Evolutionary conservation across 2,797 vertebrate species (phyloP).

Genomic region (Hozukius guyotensis): DNA sequence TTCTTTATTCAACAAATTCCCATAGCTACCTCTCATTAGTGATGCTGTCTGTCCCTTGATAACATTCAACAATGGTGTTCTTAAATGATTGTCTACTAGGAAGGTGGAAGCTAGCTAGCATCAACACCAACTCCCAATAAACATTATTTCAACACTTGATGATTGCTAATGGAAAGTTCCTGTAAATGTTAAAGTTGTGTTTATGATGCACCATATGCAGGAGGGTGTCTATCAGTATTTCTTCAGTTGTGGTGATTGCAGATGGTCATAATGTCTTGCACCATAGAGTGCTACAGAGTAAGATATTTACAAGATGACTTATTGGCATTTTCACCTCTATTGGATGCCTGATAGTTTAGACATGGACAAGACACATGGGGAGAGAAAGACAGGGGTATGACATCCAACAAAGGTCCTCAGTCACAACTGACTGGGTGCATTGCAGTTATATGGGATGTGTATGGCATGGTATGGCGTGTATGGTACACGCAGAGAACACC

Average conservation of each 20-base stretch:
- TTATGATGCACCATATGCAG: not conserved
- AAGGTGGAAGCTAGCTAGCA: not conserved
- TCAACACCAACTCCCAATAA: not conserved
- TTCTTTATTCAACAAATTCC: not conserved
- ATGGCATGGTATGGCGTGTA: not conserved
- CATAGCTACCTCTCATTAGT: not conserved
- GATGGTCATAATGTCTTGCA: not conserved
- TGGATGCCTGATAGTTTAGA: not conserved
- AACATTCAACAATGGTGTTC: not conserved
- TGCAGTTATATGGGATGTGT: not conserved
- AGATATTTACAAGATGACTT: not conserved
- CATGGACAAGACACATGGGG: not conserved
- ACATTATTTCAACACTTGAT: not conserved
- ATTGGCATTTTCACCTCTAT: not conserved
- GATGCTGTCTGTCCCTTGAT: not conserved
- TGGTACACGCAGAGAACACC: too few relatives aligned
- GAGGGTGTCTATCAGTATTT: not conserved
- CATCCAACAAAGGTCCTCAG: not conserved
- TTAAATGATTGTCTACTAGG: not conserved
- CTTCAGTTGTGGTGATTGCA: not conserved
- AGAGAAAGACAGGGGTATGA: not conserved
- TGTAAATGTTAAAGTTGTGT: not conserved
- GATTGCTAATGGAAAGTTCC: not conserved
- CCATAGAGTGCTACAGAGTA: not conserved
- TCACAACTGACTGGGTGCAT: not conserved